Evolutionary conservation across 1,140 invertebrate genomes (phyloP), one percentile per base, ranked within the genome.

Genomic region (Lutraria rhynchaena): DNA sequence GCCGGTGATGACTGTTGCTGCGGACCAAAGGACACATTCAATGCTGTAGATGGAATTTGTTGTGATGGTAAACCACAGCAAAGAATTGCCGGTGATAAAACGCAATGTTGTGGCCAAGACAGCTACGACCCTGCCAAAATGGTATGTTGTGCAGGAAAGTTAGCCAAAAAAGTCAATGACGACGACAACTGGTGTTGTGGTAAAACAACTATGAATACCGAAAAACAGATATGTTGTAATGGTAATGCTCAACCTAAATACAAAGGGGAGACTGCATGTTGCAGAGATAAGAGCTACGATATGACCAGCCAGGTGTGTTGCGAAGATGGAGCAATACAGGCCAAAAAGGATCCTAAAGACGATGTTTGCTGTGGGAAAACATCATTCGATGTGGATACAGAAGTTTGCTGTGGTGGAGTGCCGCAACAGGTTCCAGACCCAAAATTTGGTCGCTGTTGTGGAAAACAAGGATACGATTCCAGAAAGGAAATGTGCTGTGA

Each of bases 101-200:
- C 78, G 51, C 69, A 74, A 44, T 81, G 78, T 33, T 81, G 78
- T 51, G 78, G 55, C 19, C 55, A 73, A 71, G 24, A n/a, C 1
- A 81, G 78, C 31, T 81, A 29, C 33, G 70, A 81, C 55, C 78
- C 69, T 27, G 67, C 55, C 3, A 73, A 33, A 51, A 51, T 24
- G 27, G 60, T 81, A 17, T 81, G 78, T 37, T 81, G 78, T 29
- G 57, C 35, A 1, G 70, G 60, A 15, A 63, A 63, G 29, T 29
- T 81, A 7, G 44, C 49, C 29, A 55, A 31, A 41, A 73, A 71
- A 31, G 19, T n/a, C 19, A 44, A 51, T 41, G 31, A 51, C 11
- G 78, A 44, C 22, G 69, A 81, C 44, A 81, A 81, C 46, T 81
- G 78, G 78, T 81, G 78, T 35, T 81, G 78, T 60, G 78, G 78